Percentiles rank a stretch among this genome's conserved stretches.
Conservation (phyloP, 2,888 invertebrate species). For the Magallana nippona region DNA sequence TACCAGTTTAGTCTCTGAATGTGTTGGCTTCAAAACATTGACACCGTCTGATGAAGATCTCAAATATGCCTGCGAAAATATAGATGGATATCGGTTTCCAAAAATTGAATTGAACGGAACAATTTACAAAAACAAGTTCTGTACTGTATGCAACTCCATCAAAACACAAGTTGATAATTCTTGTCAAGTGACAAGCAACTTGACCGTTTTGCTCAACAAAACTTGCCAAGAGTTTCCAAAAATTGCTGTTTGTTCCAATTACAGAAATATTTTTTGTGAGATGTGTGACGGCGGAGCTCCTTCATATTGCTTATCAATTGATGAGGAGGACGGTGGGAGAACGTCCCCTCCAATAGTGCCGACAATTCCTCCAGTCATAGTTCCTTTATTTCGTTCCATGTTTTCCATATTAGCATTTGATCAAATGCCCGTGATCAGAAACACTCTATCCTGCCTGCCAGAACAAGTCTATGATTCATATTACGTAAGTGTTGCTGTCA, state of each 20-base stretch:
- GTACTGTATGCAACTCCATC: not conserved
- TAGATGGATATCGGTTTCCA: slow-evolving; percentile 6
- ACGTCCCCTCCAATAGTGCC: not conserved
- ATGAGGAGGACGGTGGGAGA: not conserved
- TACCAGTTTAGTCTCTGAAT: not conserved
- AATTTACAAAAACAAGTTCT: slow-evolving; percentile 6
- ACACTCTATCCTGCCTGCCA: not conserved
- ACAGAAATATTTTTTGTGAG: slow-evolving; percentile 3
- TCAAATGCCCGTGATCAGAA: not conserved
- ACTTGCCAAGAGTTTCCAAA: slow-evolving; percentile 6
- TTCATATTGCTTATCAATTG: not conserved
- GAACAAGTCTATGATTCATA: not conserved
- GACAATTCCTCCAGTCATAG: not conserved
- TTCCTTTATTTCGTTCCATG: not conserved
- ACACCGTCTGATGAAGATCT: not conserved
- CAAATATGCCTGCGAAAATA: not conserved
- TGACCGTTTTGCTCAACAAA: not conserved
- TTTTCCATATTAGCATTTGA: not conserved
- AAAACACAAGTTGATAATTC: not conserved
- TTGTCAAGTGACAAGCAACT: not conserved
- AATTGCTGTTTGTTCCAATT: not conserved
- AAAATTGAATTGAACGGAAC: not conserved
- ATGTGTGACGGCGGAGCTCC: not conserved
- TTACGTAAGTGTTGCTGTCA: not conserved
- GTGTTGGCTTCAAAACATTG: not conserved